Base-by-base conservation (phyloP, 2,888 invertebrate genomes). In the Idaea aversata region DNA sequence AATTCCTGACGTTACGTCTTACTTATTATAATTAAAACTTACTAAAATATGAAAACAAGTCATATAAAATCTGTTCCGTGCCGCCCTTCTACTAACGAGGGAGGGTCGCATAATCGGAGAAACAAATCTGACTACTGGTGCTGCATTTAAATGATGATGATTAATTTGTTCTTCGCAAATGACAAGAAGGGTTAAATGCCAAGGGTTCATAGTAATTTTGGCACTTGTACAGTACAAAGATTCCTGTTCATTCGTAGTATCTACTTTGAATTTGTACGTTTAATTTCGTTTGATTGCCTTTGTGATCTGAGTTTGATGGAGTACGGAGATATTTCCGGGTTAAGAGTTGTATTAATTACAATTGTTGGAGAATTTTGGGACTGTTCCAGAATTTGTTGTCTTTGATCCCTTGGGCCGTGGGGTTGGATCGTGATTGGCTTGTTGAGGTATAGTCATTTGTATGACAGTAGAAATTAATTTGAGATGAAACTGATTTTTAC, bases 91-190 rank as follows among this genome's bases (percentile, higher is more conserved):
- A 73, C 83, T 89, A 90, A 90, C 91, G 87, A 88, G 86, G 80
- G 82, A 86, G 91, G 93, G 91, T 87, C 90, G 88, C 88, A 88
- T 90, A 92, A 93, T 93, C 93, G 90, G 74, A 88, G 92, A 90
- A 92, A 93, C 93, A 92, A 93, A 93, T 93, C 93, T 91, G 88
- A 86, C 90, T 87, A 89, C 90, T 88, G 86, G 87, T 85, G 80
- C 91, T 88, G 92, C 91, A 93, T 93, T 88, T 90, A 93, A 93
- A 93, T 93, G 93, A 93, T 90, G 90, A 91, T 93, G 93, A 93
- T 93, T 93, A 93, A 93, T 93, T 91, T 91, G 92, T 91, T 90
- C 91, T 86, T 87, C 88, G 84, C 86, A 86, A 91, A 92, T 91
- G 91, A 92, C 91, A 89, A 87, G 91, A 92, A 93, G 92, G 93